These are phyloP conservation scores for Nemopilema nomurai DNA, from an alignment of 30 jellyfish, hydroid and myxozoan genomes.

Conservation along the genomic window DNA sequence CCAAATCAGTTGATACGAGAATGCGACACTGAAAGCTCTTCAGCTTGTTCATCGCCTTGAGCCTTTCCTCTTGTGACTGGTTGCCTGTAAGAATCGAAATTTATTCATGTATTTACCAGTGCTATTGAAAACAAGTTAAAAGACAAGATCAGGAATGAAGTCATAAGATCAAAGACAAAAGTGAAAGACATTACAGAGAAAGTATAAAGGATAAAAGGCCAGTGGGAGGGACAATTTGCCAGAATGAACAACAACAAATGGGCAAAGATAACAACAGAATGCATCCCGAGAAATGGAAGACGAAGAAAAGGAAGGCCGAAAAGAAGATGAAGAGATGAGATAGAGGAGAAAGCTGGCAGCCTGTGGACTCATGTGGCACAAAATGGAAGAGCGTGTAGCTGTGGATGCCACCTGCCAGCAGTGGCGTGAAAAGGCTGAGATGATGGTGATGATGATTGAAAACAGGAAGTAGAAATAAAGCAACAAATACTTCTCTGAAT, in stretches of 20 bases:
- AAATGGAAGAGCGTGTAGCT: slow-evolving; percentile 21
- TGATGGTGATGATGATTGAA: neutral
- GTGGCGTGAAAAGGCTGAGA: slow-evolving; percentile 29
- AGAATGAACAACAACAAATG: slow-evolving; percentile 35
- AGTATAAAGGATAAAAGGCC: slow-evolving; percentile 14
- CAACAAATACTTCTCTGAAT: too few relatives aligned
- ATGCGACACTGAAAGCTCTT: slow-evolving; percentile 81
- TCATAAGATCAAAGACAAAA: slow-evolving; percentile 24
- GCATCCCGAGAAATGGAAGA: neutral
- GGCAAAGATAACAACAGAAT: slow-evolving; percentile 45
- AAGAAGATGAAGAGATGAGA: too few relatives aligned
- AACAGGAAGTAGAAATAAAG: neutral
- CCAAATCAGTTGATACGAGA: slow-evolving; percentile 96
- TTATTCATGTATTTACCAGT: too few relatives aligned
- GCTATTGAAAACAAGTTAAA: too few relatives aligned
- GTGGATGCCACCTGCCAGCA: slow-evolving; percentile 66
- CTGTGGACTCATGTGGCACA: slow-evolving; percentile 35
- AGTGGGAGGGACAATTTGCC: slow-evolving; percentile 60
- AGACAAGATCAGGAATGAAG: slow-evolving; percentile 47
- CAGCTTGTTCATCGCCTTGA: slow-evolving; percentile 71
- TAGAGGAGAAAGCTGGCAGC: slow-evolving; percentile 40
- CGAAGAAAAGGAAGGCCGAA: too few relatives aligned
- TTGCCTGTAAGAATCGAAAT: slow-evolving; percentile 42
- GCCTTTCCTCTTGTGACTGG: slow-evolving; percentile 76
- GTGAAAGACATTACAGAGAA: slow-evolving; percentile 22